Evolutionary conservation across 2,113 vertebrate species (phyloP), one percentile per base, ranked within the genome.

Genomic region (Laterallus jamaicensis): DNA sequence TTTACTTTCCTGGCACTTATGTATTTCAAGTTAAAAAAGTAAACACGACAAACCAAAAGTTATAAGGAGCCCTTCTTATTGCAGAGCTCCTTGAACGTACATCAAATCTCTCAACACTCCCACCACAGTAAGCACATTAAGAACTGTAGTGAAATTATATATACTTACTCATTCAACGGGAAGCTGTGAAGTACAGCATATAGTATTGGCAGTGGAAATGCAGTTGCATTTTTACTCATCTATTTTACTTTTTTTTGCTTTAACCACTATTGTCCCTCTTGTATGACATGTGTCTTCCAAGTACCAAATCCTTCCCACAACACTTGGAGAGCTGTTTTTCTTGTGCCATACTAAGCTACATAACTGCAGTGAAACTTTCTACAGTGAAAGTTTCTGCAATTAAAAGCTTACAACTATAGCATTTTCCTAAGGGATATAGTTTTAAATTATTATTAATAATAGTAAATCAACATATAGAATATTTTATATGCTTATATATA

Each of bases 1-100:
- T 91, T 73, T 95, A 73, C 76, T 88, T 95, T 85, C 59, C 85
- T 83, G 70, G 92, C 88, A 96, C 32, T 90, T 71, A n/a, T 0
- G 40, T 49, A 90, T 79, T 89, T 89, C 54, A 60, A 86, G 54
- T 55, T 58, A 22, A 26, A 60, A 25, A 55, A 87, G 54, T 64
- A 87, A 92, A 89, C 10, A 59, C 52, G n/a, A 73, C 40, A 91
- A 87, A 9, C 52, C 37, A 37, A 35, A 88, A 93, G 55, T 73
- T 88, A 6, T 32, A 85, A 40, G 6, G 49, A 90, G 64, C 15
- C 10, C 39, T 82, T 95, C 88, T 95, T 50, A 78, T 56, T 59
- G 37, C 50, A 96, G 68, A 47, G 54, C 80, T 89, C 63, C 80
- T 82, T 68, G 56, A 88, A 93, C n/a, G 64, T 80, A 88, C 31